Conservation (phyloP, 1,140 invertebrate species). For the Ridgeia piscesae region DNA sequence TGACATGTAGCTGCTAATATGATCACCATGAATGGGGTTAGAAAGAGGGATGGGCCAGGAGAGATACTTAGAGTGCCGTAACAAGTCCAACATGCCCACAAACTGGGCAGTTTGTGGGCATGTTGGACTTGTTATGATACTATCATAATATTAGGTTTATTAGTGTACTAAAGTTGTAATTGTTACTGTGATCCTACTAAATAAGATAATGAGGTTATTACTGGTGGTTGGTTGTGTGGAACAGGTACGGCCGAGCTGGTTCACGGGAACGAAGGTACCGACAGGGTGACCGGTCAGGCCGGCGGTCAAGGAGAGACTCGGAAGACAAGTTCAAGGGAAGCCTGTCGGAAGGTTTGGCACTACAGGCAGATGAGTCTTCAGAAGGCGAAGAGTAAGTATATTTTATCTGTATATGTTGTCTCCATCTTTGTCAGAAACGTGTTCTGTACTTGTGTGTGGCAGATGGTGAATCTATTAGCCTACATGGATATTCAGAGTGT, state of each 20-base stretch:
- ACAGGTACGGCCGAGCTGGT: constrained; percentile 5
- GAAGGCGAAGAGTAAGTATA: constrained; percentile 46
- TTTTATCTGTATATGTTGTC: neutral
- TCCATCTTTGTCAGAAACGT: neutral
- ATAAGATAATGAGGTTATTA: neutral
- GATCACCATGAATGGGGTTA: no score
- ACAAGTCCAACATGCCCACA: no score
- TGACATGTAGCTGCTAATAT: neutral
- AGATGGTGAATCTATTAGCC: no score
- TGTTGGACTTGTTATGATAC: no score
- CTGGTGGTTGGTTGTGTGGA: constrained; percentile 18
- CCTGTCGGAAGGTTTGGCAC: constrained; percentile 74
- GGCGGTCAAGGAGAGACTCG: constrained; percentile 44
- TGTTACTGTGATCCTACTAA: neutral
- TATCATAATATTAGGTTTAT: neutral
- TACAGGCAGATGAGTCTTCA: constrained; percentile 56
- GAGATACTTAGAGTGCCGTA: no score
- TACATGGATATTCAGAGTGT: constrained; percentile 7
- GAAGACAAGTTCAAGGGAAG: constrained; percentile 77
- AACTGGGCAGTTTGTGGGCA: no score
- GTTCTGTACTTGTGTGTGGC: no score
- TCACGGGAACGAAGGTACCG: constrained; percentile 49
- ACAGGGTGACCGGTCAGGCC: constrained; percentile 30
- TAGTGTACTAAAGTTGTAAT: neutral
- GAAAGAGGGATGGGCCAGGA: no score